phyloP scores from a whole-genome alignment of 2,113 vertebrate genomes.

The Bufo gargarizans region DNA sequence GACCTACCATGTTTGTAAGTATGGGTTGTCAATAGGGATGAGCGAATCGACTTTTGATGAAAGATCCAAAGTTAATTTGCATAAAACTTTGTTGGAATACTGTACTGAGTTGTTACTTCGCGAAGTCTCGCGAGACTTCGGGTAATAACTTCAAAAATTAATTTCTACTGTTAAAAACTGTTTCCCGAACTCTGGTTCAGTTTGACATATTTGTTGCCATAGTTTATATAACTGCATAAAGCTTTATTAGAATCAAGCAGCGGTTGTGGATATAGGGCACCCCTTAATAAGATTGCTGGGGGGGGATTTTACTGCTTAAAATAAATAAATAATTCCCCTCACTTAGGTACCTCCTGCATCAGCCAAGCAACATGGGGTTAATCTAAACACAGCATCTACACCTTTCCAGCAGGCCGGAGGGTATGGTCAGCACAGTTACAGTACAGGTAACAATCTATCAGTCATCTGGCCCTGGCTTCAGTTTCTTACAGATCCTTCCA shows the following conservation, averaged over 20 bases:
- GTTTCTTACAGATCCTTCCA: conserved; percentile 11
- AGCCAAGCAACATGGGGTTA: conserved; percentile 88
- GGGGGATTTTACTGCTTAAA: no score
- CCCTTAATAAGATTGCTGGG: no score
- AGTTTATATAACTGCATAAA: no score
- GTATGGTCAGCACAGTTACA: conserved; percentile 88
- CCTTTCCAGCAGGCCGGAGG: conserved; percentile 90
- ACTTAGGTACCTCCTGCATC: conserved; percentile 85
- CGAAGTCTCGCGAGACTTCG: no score
- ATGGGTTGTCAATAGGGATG: neutral
- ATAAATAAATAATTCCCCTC: neutral
- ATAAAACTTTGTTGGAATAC: no score
- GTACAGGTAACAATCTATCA: conserved; percentile 74
- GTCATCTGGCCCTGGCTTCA: neutral
- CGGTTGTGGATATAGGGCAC: neutral
- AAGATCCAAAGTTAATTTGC: no score
- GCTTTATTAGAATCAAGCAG: neutral
- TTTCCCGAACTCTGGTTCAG: no score
- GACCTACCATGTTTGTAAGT: conserved; percentile 92
- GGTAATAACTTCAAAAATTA: no score
- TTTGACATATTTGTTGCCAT: no score
- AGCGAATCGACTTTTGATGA: no score
- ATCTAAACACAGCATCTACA: conserved; percentile 77
- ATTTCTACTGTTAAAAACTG: no score
- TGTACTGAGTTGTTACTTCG: no score